Conservation (phyloP, 2,888 invertebrate genomes). For the Xiphydria camelus region DNA sequence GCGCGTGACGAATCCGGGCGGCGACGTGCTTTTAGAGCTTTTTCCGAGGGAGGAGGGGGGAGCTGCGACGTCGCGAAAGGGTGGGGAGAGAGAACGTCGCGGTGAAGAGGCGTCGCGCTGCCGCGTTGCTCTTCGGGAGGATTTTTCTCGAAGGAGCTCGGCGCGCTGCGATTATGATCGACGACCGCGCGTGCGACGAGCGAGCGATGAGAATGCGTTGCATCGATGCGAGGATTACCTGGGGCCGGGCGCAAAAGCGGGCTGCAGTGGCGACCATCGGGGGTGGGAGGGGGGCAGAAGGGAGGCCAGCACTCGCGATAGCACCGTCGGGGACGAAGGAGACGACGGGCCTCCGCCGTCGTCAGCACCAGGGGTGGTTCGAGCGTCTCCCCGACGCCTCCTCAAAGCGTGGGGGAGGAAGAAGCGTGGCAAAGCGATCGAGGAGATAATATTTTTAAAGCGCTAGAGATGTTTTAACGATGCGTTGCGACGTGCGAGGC, state of each 20-base stretch:
- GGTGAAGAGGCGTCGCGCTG: background rate
- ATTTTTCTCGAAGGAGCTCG: constrained; percentile 4
- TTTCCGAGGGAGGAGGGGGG: constrained; percentile 31
- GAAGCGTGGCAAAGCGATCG: constrained; percentile 14
- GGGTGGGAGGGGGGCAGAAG: constrained; percentile 26
- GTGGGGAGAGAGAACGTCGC: constrained; percentile 15
- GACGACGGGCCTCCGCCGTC: constrained; percentile 24
- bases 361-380: constrained; percentile 16
- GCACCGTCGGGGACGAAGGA: constrained; percentile 26
- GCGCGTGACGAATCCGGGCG: constrained; percentile 34
- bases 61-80: constrained; percentile 25
- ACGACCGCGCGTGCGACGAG: background rate
- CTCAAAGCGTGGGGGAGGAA: constrained; percentile 8
- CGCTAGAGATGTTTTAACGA: no score
- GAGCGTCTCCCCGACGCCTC: constrained; percentile 3
- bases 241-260: constrained; percentile 24
- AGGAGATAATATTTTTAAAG: no score
- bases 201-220: background rate
- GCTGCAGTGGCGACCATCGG: constrained; percentile 26
- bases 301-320: constrained; percentile 31
- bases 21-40: constrained; percentile 47
- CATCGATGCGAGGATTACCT: constrained; percentile 20
- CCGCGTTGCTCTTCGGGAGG: background rate
- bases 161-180: background rate
- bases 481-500: no score